Evolutionary conservation across 2,797 vertebrate genomes (phyloP), one percentile per base, ranked within the genome.

Genomic region (Phalloptychus januarius): DNA sequence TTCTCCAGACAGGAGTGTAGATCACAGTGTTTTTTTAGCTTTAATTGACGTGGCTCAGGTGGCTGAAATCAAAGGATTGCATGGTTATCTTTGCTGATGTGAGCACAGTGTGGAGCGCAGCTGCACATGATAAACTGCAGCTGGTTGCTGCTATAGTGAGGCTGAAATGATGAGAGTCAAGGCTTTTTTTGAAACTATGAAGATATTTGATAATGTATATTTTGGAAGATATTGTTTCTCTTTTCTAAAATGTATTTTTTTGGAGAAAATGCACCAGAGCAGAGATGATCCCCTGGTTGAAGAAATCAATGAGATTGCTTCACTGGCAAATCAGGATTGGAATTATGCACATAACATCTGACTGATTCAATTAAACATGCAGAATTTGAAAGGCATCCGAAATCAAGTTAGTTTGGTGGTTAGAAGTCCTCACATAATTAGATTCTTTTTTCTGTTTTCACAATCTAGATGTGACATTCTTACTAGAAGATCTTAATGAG

Each of bases 41-140:
- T 7, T 33, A 54, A 78, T 46, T 58, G 72, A 63, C 77, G 83
- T 71, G 72, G 80, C 38, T 50, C 80, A 87, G 80, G 75, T 88
- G 89, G 67, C 79, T 86, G 75, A 80, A 83, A 89, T 87, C 79
- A 79, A 81, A 84, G 67, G 82, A 75, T 72, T 0, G 13, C 80
- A 72, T 80, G 36, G 8, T 81, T 91, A 79, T 81, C 84, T 90
- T 86, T 79, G 81, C 88, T 84, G 89, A 87, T 85, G 79, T 81
- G 25, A 90, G 73, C 82, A 72, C 80, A 77, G 76, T 56, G 40
- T 79, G 78, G 67, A 85, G 84, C 86, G 69, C 76, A 85, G 83
- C 76, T 72, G 79, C 87, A 86, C 80, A 77, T 76, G 81, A 86
- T 88, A 74, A 86, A 87, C 87, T 81, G 78, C 82, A 13, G 81